Evolutionary conservation across 2,113 vertebrate genomes (phyloP).

Genomic region (Ceratotherium simum): DNA sequence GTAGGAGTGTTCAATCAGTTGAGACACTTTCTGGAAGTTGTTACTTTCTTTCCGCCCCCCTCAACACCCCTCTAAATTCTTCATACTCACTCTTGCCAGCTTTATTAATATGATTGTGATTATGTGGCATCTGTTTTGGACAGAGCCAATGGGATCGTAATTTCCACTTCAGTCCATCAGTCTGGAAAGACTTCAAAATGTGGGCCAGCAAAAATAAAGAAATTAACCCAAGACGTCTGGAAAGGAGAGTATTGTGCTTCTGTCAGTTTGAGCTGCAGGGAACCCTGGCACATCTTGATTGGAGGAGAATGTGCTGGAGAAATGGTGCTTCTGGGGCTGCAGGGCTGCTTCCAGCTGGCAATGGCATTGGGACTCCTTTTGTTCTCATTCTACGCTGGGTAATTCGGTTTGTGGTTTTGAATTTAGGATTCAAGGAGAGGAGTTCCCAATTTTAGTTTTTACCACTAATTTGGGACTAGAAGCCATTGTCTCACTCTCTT

Average conservation of each 20-base stretch:
- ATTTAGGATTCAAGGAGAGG: background rate
- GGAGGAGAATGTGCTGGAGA: background rate
- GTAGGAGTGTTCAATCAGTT: background rate
- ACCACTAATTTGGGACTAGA: background rate
- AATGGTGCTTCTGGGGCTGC: background rate
- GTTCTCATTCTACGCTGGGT: background rate
- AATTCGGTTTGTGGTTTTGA: background rate
- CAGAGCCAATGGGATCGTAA: conserved; percentile 69
- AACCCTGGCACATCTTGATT: background rate
- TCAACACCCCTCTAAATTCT: conserved; percentile 27
- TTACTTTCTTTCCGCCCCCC: conserved; percentile 17
- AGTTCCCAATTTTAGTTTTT: background rate
- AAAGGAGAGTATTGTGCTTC: conserved; percentile 22
- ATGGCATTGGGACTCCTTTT: background rate
- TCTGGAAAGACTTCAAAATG: conserved; percentile 75
- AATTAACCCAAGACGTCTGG: conserved; percentile 62
- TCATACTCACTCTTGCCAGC: conserved; percentile 41
- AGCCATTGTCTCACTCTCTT: background rate
- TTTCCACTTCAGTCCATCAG: conserved; percentile 74
- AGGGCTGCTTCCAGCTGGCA: background rate
- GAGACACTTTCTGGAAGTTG: conserved; percentile 68
- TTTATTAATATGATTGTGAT: conserved; percentile 80
- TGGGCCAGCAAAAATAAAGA: conserved; percentile 76
- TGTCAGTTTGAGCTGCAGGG: background rate
- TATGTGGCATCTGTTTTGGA: conserved; percentile 82